Percentiles rank a stretch among this genome's conserved stretches.
phyloP scores from a whole-genome alignment of 2,113 vertebrate genomes.

The Rhabdornis inornatus region DNA sequence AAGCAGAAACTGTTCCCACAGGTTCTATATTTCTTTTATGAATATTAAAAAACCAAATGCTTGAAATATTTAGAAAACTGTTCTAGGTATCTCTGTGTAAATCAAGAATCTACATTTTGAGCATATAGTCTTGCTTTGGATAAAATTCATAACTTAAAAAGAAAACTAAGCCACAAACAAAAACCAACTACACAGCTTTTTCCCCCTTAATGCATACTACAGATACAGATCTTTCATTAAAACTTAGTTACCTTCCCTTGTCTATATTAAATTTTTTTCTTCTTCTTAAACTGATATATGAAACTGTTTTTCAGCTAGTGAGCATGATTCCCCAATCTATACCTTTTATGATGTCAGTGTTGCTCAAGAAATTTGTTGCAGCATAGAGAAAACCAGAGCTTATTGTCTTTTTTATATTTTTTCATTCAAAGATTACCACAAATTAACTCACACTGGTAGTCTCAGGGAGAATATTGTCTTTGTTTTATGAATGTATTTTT shows the following conservation, averaged over 20 bases:
- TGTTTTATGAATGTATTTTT: constrained; percentile 73
- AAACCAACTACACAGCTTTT: not conserved
- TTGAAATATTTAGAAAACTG: not conserved
- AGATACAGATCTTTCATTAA: constrained; percentile 12
- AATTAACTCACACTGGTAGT: constrained; percentile 60
- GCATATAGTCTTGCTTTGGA: not conserved
- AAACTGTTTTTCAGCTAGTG: not conserved
- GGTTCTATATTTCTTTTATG: not conserved
- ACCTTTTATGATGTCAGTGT: not conserved
- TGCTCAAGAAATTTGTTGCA: constrained; percentile 1
- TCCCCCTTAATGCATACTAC: not conserved
- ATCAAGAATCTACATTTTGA: constrained; percentile 1
- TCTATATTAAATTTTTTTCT: not conserved
- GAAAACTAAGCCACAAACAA: not conserved
- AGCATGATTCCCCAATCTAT: constrained; percentile 14
- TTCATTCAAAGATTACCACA: constrained; percentile 67
- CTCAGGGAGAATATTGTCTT: constrained; percentile 67
- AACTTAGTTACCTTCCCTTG: not conserved
- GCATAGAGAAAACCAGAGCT: constrained; percentile 16
- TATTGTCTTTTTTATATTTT: constrained; percentile 35
- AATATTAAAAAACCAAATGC: not conserved
- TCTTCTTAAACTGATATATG: not conserved
- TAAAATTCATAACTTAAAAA: constrained; percentile 1
- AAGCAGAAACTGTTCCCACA: not conserved
- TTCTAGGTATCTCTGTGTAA: not conserved